Conservation (phyloP, 1,140 invertebrate genomes). For the Pectinophora gossypiella region DNA sequence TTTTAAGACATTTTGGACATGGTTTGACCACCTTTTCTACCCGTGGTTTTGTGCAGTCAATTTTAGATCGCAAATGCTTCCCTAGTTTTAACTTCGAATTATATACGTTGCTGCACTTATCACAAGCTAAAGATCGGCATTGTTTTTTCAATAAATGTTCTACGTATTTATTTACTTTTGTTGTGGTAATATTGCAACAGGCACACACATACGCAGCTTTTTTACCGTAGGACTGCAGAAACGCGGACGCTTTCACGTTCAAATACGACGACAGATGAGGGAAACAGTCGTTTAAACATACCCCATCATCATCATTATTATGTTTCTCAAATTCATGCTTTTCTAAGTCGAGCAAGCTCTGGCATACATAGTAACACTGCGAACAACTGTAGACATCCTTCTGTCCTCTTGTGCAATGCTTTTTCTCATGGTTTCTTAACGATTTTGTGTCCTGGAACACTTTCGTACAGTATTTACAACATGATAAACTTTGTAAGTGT, state of each 20-base stretch:
- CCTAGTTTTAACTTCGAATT: constrained; percentile 17
- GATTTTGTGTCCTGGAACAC: constrained; percentile 21
- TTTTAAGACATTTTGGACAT: constrained; percentile 33
- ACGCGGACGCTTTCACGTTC: constrained; percentile 35
- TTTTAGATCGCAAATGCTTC: constrained; percentile 17
- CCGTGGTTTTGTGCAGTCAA: constrained; percentile 1
- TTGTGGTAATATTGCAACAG: constrained; percentile 20
- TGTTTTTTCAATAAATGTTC: constrained; percentile 33
- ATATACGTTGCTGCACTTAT: constrained; percentile 37
- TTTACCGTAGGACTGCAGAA: constrained; percentile 19
- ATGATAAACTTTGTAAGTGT: constrained; percentile 28
- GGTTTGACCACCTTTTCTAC: not conserved
- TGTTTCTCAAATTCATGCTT: constrained; percentile 39
- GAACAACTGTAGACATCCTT: constrained; percentile 29
- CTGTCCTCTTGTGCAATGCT: constrained; percentile 21
- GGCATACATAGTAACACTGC: constrained; percentile 31
- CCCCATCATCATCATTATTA: constrained; percentile 23
- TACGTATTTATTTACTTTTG: constrained; percentile 25
- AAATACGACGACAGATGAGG: constrained; percentile 34
- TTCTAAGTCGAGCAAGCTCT: constrained; percentile 21
- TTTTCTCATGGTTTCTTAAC: constrained; percentile 32
- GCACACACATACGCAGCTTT: constrained; percentile 23
- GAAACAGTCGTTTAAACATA: constrained; percentile 31
- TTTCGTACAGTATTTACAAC: constrained; percentile 39
- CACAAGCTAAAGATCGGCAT: constrained; percentile 31